phyloP scores from a whole-genome alignment of 2,797 vertebrate species.

The Tapirus indicus region DNA sequence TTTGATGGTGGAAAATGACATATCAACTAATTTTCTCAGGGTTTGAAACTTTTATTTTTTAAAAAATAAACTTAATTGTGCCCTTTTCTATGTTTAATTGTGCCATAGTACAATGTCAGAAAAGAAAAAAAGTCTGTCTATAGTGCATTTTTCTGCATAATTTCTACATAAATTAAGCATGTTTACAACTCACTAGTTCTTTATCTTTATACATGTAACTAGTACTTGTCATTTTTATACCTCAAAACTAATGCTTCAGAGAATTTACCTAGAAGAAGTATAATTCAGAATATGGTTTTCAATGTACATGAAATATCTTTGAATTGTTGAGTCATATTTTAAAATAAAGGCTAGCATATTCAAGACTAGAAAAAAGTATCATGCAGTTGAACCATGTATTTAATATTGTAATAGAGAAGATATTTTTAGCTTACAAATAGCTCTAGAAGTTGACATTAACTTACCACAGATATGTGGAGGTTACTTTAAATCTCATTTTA shows the following conservation, averaged over 20 bases:
- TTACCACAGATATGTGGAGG: not conserved
- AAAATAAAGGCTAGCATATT: not conserved
- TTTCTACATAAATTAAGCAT: not conserved
- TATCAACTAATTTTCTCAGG: not conserved
- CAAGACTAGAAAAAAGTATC: not conserved
- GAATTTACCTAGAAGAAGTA: not conserved
- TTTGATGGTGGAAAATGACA: not conserved
- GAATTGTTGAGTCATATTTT: not conserved
- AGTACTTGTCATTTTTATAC: constrained; percentile 1
- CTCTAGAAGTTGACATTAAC: not conserved
- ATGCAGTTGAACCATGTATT: not conserved
- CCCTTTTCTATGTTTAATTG: not conserved
- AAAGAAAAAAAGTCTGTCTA: not conserved
- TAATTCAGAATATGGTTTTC: not conserved
- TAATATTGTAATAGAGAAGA: not conserved
- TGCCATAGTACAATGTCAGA: not conserved
- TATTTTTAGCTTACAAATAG: not conserved
- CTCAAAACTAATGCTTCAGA: not conserved
- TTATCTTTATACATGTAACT: not conserved
- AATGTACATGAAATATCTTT: not conserved
- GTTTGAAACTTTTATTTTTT: not conserved
- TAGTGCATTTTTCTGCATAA: not conserved
- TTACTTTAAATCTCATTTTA: not conserved
- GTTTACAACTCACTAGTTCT: not conserved
- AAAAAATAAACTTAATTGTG: not conserved